Evolutionary conservation across 2,113 vertebrate species (phyloP), one percentile per base, ranked within the genome.

Genomic region (Amphiprion ocellaris): DNA sequence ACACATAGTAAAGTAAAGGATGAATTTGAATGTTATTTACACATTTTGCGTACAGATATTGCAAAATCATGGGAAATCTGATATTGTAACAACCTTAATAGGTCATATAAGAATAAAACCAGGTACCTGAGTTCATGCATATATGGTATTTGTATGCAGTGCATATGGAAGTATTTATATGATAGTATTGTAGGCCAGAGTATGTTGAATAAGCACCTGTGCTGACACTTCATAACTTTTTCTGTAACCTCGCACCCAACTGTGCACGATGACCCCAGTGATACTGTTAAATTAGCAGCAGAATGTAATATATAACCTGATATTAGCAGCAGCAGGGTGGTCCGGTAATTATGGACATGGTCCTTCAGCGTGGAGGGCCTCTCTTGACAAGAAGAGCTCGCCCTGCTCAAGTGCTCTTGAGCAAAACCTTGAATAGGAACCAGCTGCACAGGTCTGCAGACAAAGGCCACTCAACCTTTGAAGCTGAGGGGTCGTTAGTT

Each of bases 141-240:
- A 21, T n/a, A 39, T 26, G 50, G 16, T 37, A 47, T 24, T 3
- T 37, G 17, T 33, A 33, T 26, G n/a, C 26, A 55, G 46, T 30
- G 44, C 41, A 44, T 52, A 37, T 61, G 61, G 19, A 50, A 26
- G 15, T 26, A 67, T 79, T 69, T 60, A 55, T 63, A 12, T 52
- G 53, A 62, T 28, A 3, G 46, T 41, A 61, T 30, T 30, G 30
- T 30, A 30, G 30, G 3, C 30, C 30, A 30, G 33, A 33, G 33
- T 7, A 37, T 37, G 33, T 46, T 12, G 28, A 23, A 70, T 47
- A 14, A 39, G 56, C 64, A 46, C 9, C 21, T 54, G 46, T 53
- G 21, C 52, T 66, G 21, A 47, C 21, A 1, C 30, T 30, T 60
- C 24, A 19, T 53, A 37, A 68, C 44, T 10, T 41, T 24, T 14